Base-by-base conservation (phyloP, 92 coral and sea anemone species). In the Phenganax marumi region DNA sequence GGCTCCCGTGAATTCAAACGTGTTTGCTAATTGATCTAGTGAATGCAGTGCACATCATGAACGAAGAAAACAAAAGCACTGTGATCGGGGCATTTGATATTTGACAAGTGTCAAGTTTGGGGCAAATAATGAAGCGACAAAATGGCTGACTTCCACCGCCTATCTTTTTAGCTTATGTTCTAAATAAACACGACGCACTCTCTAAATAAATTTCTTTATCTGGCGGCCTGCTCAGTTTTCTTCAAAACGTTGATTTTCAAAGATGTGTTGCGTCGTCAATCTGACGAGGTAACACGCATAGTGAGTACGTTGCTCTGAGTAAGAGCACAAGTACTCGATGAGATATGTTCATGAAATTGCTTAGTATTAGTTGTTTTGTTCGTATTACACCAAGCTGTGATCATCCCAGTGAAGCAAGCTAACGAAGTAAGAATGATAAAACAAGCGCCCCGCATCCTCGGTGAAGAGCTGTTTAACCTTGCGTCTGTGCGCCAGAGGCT, bases 11-110 rank as follows among this genome's bases (percentile, higher is more conserved):
- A 77, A 25, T 70, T 14, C 57, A 60, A 77, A 77, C 61, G 82
- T 77, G 70, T 77, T 77, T 60, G 82, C 82, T 77, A 77, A 77
- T 77, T 77, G 82, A 53, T 60, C 71, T 58, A 77, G 70, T 60
- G 82, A 77, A 77, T 77, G 71, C 64, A 57, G 12, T 77, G 48
- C 70, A 25, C 52, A 58, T 77, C 72, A 77, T 77, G 82, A 77
- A 77, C 26, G 17, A 77, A 26, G 71, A 54, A 77, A 77, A 77
- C 71, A 77, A 54, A 24, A 12, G 52, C 65, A 70, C 51, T 60
- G 52, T 77, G 82, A 77, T 77, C 57, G 81, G 81, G 19, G 81
- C 68, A 61, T 64, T 64, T 58, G 71, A 60, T 70, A 60, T 77
- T 53, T 77, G 82, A 58, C 82, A 77, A 77, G 82, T 61, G 82